These are phyloP conservation scores for Gymnothorax reevesii DNA, from an alignment of 2,797 vertebrate species.

Conservation along the genomic window DNA sequence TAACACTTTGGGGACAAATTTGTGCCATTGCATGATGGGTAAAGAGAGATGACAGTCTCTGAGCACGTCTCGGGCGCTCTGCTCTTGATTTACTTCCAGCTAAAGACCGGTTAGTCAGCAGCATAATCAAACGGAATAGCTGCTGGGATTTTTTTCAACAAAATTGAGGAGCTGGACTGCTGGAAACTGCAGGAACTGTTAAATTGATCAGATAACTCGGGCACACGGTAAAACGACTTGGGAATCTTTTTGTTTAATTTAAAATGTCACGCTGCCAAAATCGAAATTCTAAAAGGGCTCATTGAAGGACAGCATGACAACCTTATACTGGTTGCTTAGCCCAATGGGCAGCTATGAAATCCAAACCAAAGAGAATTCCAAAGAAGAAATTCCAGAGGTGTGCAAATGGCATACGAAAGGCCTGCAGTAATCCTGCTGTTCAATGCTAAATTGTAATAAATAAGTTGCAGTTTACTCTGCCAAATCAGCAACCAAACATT, in stretches of 20 bases:
- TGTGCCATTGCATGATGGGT: background rate
- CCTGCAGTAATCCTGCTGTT: too few relatives aligned
- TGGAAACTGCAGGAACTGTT: background rate
- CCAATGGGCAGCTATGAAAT: background rate
- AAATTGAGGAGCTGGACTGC: background rate
- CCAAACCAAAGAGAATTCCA: background rate
- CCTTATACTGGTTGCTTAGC: background rate
- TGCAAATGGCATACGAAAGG: too few relatives aligned
- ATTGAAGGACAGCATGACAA: background rate
- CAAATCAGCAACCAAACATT: too few relatives aligned
- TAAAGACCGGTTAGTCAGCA: background rate
- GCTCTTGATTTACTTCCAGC: background rate
- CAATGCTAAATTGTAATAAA: too few relatives aligned
- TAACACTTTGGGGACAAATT: constrained; percentile 7
- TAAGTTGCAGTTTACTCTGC: too few relatives aligned
- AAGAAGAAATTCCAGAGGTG: background rate
- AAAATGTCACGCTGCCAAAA: background rate
- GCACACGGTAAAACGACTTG: background rate
- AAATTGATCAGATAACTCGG: background rate
- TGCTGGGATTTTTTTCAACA: background rate
- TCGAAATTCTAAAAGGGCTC: background rate
- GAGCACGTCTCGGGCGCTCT: background rate
- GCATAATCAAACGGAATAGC: background rate
- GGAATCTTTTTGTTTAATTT: background rate
- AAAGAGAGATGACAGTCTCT: background rate